Conservation (phyloP, 2,888 invertebrate species). For the Eretmocerus hayati region DNA sequence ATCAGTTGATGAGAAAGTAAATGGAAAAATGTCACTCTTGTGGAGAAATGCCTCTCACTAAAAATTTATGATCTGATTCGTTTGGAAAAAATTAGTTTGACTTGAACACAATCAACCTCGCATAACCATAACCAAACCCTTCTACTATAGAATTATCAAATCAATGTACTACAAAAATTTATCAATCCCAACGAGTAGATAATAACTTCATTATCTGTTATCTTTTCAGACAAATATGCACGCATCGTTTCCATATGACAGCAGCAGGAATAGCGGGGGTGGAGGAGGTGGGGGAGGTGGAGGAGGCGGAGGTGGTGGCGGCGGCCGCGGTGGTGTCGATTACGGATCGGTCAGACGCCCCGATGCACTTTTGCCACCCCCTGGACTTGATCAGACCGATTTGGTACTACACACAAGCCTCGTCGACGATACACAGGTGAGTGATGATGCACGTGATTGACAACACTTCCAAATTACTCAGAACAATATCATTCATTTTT, state of each 20-base stretch:
- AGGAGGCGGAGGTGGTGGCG: constrained; percentile 45
- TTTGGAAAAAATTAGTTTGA: no score
- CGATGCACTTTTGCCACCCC: constrained; percentile 43
- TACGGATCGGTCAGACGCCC: constrained; percentile 44
- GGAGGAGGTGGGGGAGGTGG: constrained; percentile 43
- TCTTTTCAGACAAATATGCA: constrained; percentile 49
- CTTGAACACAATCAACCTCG: no score
- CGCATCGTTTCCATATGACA: constrained; percentile 50
- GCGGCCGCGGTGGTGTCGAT: constrained; percentile 42
- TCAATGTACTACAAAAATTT: no score
- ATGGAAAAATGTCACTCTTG: no score
- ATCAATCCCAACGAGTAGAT: no score
- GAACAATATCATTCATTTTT: no score
- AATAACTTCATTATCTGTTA: no score
- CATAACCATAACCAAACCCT: no score
- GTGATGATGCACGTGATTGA: constrained; percentile 44
- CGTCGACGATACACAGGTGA: constrained; percentile 47
- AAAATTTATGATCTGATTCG: no score
- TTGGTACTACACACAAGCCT: constrained; percentile 45
- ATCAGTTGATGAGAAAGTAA: no score
- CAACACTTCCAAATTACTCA: not conserved
- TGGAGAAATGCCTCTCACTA: no score
- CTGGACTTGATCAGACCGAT: constrained; percentile 45
- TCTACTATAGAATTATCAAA: no score
- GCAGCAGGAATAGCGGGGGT: constrained; percentile 44